Base-by-base conservation (phyloP, 1,140 invertebrate genomes). In the Neodiprion fabricii region DNA sequence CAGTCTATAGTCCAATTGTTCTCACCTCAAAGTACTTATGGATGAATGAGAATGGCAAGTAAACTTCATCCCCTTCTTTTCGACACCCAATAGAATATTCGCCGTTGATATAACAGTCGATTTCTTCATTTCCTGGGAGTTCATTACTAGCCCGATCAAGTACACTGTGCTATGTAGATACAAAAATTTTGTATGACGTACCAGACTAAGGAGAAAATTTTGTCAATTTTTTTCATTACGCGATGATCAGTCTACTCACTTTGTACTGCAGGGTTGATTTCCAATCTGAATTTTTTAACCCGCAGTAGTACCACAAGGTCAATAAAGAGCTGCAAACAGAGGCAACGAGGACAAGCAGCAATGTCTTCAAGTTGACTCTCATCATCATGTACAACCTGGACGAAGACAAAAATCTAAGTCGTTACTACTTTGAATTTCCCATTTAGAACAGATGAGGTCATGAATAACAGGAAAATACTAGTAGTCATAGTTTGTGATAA, bases 1-100 rank as follows among this genome's bases (percentile, higher is more conserved):
- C 17, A 7, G 9, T 68, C 17, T 73, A 70, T 10, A 70, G 28
- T 40, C 28, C 28, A 40, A 77, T 68, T 48, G 8, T 12, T 81
- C 82, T 86, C 82, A 97, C 95, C 91, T 98, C 97, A 91, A 98
- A 99, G 89, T 98, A 98, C 85, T 95, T 96, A 76, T 95, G 93
- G 75, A 99, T 91, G 86, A 98, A 98, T 23, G 94, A 95, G 89
- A 98, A 98, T 14, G 97, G 97, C 79, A 98, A 85, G 85, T 94
- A 98, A 14, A 98, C 93, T 90, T 98, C 96, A 80, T 93, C 93
- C n/a, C 92, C 92, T 86, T 97, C 95, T 77, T 94, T 93, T 68
- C 93, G 91, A 88, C 97, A 98, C 21, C 92, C 91, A 77, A 98
- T 91, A 7, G 92, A 92, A 83, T 95, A 96, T 82, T 96, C 95